Evolutionary conservation across 2,797 vertebrate species (phyloP).

Genomic region (Parambassis ranga): DNA sequence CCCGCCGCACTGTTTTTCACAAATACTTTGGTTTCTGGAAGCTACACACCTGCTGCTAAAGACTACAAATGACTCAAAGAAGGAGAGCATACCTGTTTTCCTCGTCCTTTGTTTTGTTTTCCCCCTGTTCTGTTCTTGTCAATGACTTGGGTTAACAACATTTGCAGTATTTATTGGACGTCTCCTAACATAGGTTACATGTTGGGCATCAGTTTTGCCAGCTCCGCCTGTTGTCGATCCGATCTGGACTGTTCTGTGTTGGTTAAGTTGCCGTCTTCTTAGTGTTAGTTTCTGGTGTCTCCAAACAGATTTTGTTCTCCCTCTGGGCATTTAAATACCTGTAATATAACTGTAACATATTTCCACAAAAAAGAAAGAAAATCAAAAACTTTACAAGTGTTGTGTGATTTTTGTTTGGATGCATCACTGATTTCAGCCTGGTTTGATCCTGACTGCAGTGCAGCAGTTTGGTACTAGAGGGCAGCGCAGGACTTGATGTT

Average conservation of each 20-base stretch:
- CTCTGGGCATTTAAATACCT: conserved; percentile 82
- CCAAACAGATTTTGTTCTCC: conserved; percentile 64
- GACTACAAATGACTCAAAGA: conserved; percentile 42
- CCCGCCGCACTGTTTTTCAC: conserved; percentile 1
- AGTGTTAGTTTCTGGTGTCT: conserved; percentile 77
- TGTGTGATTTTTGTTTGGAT: conserved; percentile 36
- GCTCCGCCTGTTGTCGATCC: conserved; percentile 60
- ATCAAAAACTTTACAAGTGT: conserved; percentile 55
- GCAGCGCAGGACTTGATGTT: background rate
- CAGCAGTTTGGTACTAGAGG: background rate
- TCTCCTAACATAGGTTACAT: conserved; percentile 62
- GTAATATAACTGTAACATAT: conserved; percentile 88
- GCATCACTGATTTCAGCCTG: background rate
- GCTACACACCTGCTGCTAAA: conserved; percentile 68
- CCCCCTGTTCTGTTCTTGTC: too few relatives aligned
- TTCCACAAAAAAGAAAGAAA: conserved; percentile 83
- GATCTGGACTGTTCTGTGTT: conserved; percentile 71
- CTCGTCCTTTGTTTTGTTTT: conserved; percentile 50
- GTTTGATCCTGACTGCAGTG: background rate
- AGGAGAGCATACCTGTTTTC: conserved; percentile 38
- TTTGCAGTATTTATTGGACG: conserved; percentile 84
- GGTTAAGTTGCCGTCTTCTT: conserved; percentile 71
- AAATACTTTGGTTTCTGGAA: conserved; percentile 50
- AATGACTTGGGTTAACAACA: conserved; percentile 70
- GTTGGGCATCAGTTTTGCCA: conserved; percentile 23